Base-by-base conservation (phyloP, 1,140 invertebrate genomes). In the Tachypleus tridentatus region DNA sequence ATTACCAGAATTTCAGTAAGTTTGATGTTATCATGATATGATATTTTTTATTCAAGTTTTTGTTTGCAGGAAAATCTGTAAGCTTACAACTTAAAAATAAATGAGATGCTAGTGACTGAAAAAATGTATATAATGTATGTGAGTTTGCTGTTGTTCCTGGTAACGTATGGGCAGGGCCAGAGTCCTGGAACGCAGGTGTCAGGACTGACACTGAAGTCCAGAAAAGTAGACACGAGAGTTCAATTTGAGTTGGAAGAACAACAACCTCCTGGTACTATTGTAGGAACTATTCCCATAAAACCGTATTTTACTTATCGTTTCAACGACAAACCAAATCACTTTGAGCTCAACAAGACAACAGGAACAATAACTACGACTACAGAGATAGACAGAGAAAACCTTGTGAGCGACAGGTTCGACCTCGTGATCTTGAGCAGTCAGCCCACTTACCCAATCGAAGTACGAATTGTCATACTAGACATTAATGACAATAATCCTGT, bases 391-490 rank as follows among this genome's bases (percentile, higher is more conserved):
- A 79, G 91, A 4, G 91, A 94, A 75, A n/a, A n/a, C 49, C 49
- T 60, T 7, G 81, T 82, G 4, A 86, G 81, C 66, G 88, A 92
- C 71, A 82, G 87, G 50, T 93, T 91, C 75, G 90, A 93, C 72
- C 80, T 94, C 62, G 91, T 95, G 11, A 87, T 93, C 4, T 78
- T 94, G 11, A 93, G 90, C 7, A 92, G 89, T 73, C 90, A 93
- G 73, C 91, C 91, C 4, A 93, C 90, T 0, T 94, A 93, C 76
- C 91, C 91, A 0, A 92, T 94, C 64, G 91, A 94, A 77, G 90
- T 95, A n/a, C 79, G 89, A 66, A 89, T 94, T 66, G 77, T 85
- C 9, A 87, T 95, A 3, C 76, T 86, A 1, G 91, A 95, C 75
- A 82, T 92, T n/a, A 94, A 94, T 76, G 91, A 95, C 76, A 92